These are phyloP conservation scores for Plagodis pulveraria DNA, from an alignment of 2,888 invertebrate genomes.

Conservation along the genomic window DNA sequence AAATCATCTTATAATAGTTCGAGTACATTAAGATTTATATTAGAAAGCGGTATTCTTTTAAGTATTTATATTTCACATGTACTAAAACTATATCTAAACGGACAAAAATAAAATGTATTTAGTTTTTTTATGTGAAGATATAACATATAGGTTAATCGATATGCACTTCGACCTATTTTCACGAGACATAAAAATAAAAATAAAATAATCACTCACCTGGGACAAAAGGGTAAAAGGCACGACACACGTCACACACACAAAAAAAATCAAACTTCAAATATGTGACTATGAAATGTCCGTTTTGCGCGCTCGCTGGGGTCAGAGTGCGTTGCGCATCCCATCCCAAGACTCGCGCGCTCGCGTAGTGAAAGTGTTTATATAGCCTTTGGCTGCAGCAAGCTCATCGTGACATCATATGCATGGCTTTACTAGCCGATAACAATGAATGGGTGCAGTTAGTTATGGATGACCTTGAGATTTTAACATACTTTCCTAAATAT, in stretches of 20 bases:
- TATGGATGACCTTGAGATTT: constrained; percentile 24
- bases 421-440: constrained; percentile 44
- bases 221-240: constrained; percentile 61
- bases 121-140: background rate
- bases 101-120: too few species aligned
- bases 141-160: background rate
- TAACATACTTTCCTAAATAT: background rate
- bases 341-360: constrained; percentile 74
- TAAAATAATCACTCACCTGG: constrained; percentile 66
- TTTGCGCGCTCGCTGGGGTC: constrained; percentile 65
- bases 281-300: constrained; percentile 33
- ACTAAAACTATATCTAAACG: too few species aligned
- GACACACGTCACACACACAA: constrained; percentile 71
- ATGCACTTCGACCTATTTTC: constrained; percentile 8
- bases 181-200: constrained; percentile 19
- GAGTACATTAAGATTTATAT: too few species aligned
- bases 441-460: constrained; percentile 42
- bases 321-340: constrained; percentile 71
- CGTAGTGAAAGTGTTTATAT: constrained; percentile 81
- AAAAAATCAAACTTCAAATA: constrained; percentile 35
- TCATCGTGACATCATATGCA: constrained; percentile 58
- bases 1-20: too few species aligned
- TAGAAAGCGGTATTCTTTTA: too few species aligned
- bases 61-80: too few species aligned
- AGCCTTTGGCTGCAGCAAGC: constrained; percentile 69